Percentiles rank a stretch among this genome's conserved stretches.
These are phyloP conservation scores for Diplodus sargus DNA, from an alignment of 2,797 vertebrate species.

Conservation along the genomic window DNA sequence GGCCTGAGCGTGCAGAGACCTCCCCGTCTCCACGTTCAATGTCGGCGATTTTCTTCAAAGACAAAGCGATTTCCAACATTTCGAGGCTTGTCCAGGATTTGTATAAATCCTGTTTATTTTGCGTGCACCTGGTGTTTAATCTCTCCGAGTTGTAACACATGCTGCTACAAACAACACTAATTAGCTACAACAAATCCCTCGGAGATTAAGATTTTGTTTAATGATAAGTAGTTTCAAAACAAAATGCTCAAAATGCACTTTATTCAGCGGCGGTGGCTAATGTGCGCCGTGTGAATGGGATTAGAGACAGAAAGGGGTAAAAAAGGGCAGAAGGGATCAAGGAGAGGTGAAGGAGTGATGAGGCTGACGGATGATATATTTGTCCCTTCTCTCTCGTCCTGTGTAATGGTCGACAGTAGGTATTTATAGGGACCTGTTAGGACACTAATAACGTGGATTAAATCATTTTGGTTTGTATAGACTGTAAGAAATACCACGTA, in stretches of 20 bases:
- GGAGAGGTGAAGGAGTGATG: neutral
- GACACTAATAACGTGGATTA: no score
- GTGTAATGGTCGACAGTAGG: no score
- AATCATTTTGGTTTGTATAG: neutral
- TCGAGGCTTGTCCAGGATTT: slow-evolving; percentile 10
- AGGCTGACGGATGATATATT: no score
- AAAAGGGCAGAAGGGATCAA: neutral
- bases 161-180: slow-evolving; percentile 26
- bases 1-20: neutral
- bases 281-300: neutral
- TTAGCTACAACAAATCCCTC: slow-evolving; percentile 9
- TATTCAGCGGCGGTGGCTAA: neutral
- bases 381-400: no score
- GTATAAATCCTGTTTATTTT: slow-evolving; percentile 25
- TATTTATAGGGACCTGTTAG: no score
- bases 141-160: slow-evolving; percentile 8
- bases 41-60: neutral
- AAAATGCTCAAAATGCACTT: slow-evolving; percentile 1
- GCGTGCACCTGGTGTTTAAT: slow-evolving; percentile 13
- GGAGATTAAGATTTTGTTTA: slow-evolving; percentile 22
- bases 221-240: slow-evolving; percentile 21
- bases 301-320: neutral
- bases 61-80: neutral
- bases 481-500: neutral
- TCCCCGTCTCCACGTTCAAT: neutral